Base-by-base conservation (phyloP, 2,797 vertebrate species). In the Chelon labrosus region DNA sequence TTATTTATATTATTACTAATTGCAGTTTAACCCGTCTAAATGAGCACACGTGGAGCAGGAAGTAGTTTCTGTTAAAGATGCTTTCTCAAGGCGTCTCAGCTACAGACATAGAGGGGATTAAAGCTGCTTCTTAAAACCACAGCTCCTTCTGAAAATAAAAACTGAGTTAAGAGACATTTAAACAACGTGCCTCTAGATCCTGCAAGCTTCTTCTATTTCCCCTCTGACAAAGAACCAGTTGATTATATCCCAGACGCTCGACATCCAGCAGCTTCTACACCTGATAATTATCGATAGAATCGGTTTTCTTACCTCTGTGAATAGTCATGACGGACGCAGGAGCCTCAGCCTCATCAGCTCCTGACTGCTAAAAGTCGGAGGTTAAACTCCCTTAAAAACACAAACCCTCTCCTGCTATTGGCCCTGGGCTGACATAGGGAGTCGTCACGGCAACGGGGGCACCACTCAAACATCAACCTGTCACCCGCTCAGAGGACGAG, bases 251-350 rank as follows among this genome's bases (percentile, higher is more conserved):
- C 42, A 44, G 6, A 14, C 14, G 6, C 10, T 11, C 39, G 39
- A 44, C 42, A 5, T 44, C 42, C 5, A 17, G 12, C 5, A 44
- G 14, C 44, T n/a, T 19, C 37, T 51, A 37, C 3, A 20, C 11
- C 1, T 16, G 37, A 53, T 54, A 1, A 22, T 51, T 8, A 41
- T 7, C 6, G 16, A 31, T 49, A 27, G 17, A 10, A 25, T 11
- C 10, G 12, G 19, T 20, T 44, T 41, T 85, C 88, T 90, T 87
- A 94, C 93, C 91, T 89, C 59, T 65, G 51, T 61, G 60, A 59
- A 88, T 12, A 0, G 85, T 81, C 83, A 87, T 85, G 80, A 59
- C 59, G 13, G 58, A 67, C 11, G 22, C 37, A 16, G 67, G 19
- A 58, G 56, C 63, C 14, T 13, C 14, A 16, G 1, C 12, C 14